These are phyloP conservation scores for Coptodon rendalli DNA, from an alignment of 2,113 vertebrate genomes.

Conservation along the genomic window DNA sequence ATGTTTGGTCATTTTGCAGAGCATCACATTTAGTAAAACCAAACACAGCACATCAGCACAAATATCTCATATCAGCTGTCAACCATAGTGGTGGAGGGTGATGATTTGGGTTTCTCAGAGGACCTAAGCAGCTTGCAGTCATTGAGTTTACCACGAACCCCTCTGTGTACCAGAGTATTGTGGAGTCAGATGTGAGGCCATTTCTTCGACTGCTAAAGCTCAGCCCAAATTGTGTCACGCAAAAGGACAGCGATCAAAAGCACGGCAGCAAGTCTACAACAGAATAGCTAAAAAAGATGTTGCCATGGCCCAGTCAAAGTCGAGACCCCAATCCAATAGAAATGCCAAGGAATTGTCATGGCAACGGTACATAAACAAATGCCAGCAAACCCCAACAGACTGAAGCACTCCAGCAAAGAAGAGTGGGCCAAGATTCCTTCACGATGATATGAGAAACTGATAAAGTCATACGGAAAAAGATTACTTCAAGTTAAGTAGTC, in stretches of 20 bases:
- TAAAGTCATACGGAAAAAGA: background rate
- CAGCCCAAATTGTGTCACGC: background rate
- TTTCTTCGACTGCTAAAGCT: background rate
- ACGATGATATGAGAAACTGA: background rate
- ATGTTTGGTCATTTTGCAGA: rapidly evolving
- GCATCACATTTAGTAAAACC: background rate
- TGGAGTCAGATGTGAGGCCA: background rate
- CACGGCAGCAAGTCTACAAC: background rate
- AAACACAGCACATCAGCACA: background rate
- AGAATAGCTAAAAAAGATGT: background rate
- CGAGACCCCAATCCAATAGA: background rate
- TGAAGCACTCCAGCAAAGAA: background rate
- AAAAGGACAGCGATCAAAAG: background rate
- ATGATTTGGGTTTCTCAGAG: background rate
- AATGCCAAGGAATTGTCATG: background rate
- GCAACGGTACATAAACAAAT: background rate
- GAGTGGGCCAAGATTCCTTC: background rate
- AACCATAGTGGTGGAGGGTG: background rate
- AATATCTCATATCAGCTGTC: background rate
- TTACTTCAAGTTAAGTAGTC: background rate
- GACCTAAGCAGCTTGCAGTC: background rate
- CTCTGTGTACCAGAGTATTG: background rate
- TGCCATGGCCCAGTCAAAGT: background rate
- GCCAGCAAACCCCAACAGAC: background rate
- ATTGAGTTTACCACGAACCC: background rate